phyloP scores from a whole-genome alignment of 2,888 invertebrate genomes.

The Sturmia bella region DNA sequence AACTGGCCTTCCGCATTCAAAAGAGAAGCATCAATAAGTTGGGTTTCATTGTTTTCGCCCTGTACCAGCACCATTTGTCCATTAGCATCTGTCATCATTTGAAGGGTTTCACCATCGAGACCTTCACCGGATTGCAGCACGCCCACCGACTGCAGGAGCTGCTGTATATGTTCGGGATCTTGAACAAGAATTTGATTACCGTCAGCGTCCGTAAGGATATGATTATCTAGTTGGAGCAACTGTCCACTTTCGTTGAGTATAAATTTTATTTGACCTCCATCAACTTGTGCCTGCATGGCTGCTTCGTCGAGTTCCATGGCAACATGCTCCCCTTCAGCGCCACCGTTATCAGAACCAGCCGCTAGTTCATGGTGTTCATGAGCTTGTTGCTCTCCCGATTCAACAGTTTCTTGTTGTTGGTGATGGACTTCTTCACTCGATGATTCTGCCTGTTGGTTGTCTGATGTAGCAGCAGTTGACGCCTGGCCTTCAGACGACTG shows the following conservation, averaged over 20 bases:
- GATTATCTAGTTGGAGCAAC: slow-evolving; percentile 81
- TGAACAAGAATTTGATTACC: slow-evolving; percentile 82
- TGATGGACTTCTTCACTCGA: slow-evolving; percentile 37
- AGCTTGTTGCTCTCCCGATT: slow-evolving; percentile 35
- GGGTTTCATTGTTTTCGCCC: slow-evolving; percentile 81
- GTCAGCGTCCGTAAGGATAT: slow-evolving; percentile 82
- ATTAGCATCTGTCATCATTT: slow-evolving; percentile 82
- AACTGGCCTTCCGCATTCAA: slow-evolving; percentile 82
- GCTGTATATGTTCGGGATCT: slow-evolving; percentile 82
- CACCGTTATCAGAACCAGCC: slow-evolving; percentile 69
- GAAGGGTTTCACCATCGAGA: slow-evolving; percentile 81
- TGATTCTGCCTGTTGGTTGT: slow-evolving; percentile 47
- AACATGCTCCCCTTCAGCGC: slow-evolving; percentile 76
- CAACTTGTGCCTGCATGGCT: slow-evolving; percentile 81
- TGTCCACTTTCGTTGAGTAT: slow-evolving; percentile 82
- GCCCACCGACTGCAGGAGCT: slow-evolving; percentile 81
- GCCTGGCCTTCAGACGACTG: slow-evolving; percentile 39
- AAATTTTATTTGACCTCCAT: slow-evolving; percentile 82
- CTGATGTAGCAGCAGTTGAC: slow-evolving; percentile 41
- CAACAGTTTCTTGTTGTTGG: slow-evolving; percentile 40
- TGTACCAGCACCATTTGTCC: slow-evolving; percentile 82
- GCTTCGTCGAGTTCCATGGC: slow-evolving; percentile 82
- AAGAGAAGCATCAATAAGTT: slow-evolving; percentile 81
- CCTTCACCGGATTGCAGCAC: slow-evolving; percentile 81
- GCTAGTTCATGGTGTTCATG: slow-evolving; percentile 65